Evolutionary conservation across 2,888 invertebrate species (phyloP).

Genomic region (Meliscaeva auricollis): DNA sequence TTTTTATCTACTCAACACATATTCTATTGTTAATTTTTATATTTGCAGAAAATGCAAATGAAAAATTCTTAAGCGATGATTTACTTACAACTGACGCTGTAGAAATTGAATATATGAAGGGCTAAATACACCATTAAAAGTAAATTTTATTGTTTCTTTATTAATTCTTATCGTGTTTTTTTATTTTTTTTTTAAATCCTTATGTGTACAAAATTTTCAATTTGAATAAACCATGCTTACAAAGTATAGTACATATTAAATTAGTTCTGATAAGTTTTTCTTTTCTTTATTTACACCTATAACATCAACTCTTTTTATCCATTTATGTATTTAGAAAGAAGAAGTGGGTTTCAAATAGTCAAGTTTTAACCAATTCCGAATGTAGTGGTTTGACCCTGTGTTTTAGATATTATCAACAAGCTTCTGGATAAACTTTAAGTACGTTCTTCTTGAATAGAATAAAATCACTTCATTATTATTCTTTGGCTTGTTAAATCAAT

Average conservation of each 20-base stretch:
- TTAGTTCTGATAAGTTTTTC: not conserved
- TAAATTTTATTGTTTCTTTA: constrained; percentile 37
- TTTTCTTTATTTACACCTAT: not conserved
- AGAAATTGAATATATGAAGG: constrained; percentile 75
- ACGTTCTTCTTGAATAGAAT: not conserved
- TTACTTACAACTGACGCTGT: constrained; percentile 72
- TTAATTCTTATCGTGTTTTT: constrained; percentile 13
- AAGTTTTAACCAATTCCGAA: not conserved
- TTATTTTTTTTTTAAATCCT: constrained; percentile 11
- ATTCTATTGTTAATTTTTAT: constrained; percentile 42
- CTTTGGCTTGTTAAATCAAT: not conserved
- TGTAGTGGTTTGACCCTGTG: not conserved
- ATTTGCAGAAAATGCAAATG: constrained; percentile 75
- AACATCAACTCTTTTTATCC: not conserved
- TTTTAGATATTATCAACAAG: not conserved
- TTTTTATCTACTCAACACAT: not conserved
- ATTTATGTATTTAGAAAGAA: constrained; percentile 20
- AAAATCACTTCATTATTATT: not conserved
- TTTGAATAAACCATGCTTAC: not conserved
- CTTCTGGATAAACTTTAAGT: constrained; percentile 7
- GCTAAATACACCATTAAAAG: constrained; percentile 58
- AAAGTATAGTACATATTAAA: not conserved
- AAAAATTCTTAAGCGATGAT: constrained; percentile 74
- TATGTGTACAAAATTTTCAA: too few species aligned
- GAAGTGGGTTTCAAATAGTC: constrained; percentile 17